Base-by-base conservation (phyloP, 1,140 invertebrate species). In the Heliconius hermathena region DNA sequence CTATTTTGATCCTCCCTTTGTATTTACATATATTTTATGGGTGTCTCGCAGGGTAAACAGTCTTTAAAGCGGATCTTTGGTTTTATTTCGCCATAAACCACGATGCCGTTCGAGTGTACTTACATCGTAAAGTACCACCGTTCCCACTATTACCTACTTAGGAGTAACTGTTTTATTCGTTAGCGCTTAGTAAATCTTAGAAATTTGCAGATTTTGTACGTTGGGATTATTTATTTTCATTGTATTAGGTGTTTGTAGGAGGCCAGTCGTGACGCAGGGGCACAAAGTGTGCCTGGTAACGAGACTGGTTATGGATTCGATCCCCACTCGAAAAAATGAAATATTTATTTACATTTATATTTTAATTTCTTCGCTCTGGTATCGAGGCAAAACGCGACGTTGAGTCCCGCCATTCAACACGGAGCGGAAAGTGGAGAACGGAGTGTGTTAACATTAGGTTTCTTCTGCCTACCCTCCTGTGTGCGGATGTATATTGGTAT, bases 81-180 rank as follows among this genome's bases (percentile, higher is more conserved):
- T 66, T 76, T 76, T 66, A 76, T 76, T 66, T 66, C 74, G 54
- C 36, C 36, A 41, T 76, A 76, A 70, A 70, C 9, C 66, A 13
- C 22, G 8, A 26, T 38, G 60, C n/a, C 74, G n/a, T 70, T 41
- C 3, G 36, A 41, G 29, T 16, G 29, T 26, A 49, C 41, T 46
- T 46, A 46, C 18, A 16, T 60, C 57, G 22, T 76, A 66, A 76
- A 76, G 74, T 8, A 38, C 54, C 54, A 36, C 33, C 74, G n/a
- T 66, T 75, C 13, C 8, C 33, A 66, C 38, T 76, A 9, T 66
- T 57, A 20, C 33, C 57, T 38, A 22, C 60, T 66, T 29, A 66
- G 26, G 26, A 26, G 22, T 66, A 26, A 29, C 60, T 66, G 60
- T 26, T 26, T 29, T 66, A 66, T 16, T 4, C 11, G 29, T 66